Conservation (phyloP, 2,113 vertebrate species). For the Meleagris gallopavo region DNA sequence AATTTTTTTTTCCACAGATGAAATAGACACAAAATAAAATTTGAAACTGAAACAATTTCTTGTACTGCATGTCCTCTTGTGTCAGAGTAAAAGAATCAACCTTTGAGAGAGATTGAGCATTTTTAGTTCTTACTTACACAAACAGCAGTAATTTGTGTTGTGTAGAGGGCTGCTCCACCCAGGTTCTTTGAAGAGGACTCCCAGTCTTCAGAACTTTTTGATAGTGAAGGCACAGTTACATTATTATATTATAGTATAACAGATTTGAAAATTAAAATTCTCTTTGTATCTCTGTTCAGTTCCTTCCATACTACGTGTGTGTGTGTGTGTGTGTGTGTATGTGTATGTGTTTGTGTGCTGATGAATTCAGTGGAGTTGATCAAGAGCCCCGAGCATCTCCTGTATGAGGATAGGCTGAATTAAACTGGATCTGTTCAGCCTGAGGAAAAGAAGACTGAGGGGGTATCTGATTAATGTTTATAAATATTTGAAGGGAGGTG, state of each 20-base stretch:
- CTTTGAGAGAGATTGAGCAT: background rate
- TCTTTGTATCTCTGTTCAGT: background rate
- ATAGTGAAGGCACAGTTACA: background rate
- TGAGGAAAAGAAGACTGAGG: too few relatives aligned
- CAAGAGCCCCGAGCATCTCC: too few relatives aligned
- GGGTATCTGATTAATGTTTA: too few relatives aligned
- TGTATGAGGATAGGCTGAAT: too few relatives aligned
- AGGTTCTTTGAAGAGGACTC: background rate
- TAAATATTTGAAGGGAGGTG: too few relatives aligned
- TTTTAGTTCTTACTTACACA: background rate
- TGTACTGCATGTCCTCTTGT: background rate
- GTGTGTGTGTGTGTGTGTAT: background rate
- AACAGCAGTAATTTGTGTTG: background rate
- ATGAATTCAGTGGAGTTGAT: background rate
- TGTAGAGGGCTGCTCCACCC: rapidly evolving
- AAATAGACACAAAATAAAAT: background rate
- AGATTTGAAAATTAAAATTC: background rate
- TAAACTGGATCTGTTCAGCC: too few relatives aligned
- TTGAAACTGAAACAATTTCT: too few relatives aligned
- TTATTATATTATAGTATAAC: background rate
- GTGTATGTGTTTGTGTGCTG: background rate
- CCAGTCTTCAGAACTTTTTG: background rate
- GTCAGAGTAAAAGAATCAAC: background rate
- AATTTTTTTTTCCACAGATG: background rate
- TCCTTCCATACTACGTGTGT: background rate